These are phyloP conservation scores for Delia radicum DNA, from an alignment of 1,140 invertebrate species.

Conservation along the genomic window DNA sequence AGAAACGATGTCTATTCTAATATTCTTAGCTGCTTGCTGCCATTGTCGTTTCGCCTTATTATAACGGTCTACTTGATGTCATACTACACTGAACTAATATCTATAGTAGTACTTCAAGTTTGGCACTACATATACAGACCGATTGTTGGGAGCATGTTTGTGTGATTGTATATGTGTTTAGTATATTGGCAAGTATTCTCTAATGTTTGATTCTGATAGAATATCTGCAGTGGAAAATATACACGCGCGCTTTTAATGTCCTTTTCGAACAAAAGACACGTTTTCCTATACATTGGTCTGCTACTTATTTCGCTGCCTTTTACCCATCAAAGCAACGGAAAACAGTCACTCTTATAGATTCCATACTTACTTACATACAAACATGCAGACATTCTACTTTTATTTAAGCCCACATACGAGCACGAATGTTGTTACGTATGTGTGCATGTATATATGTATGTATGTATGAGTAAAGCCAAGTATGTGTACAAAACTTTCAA, in stretches of 20 bases:
- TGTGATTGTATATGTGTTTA: background rate
- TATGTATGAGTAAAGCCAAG: background rate
- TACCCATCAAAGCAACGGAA: constrained; percentile 13
- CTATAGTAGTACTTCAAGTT: background rate
- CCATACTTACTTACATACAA: background rate
- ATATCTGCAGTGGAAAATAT: constrained; percentile 10
- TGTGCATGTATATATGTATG: background rate
- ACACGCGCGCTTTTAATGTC: constrained; percentile 26
- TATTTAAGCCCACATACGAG: constrained; percentile 2
- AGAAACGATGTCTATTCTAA: background rate
- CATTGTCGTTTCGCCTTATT: constrained; percentile 22
- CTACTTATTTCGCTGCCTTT: constrained; percentile 8
- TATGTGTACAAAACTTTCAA: constrained; percentile 19
- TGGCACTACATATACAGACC: background rate
- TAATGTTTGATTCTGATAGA: constrained; percentile 12
- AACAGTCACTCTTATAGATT: background rate
- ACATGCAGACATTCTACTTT: constrained; percentile 10
- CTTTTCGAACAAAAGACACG: constrained; percentile 28
- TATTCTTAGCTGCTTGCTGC: background rate
- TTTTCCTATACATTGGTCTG: constrained; percentile 7
- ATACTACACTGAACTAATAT: constrained; percentile 1
- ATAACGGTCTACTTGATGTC: constrained; percentile 18
- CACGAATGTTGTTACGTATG: too few relatives aligned
- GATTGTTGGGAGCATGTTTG: background rate
- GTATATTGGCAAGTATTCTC: constrained; percentile 12